These are phyloP conservation scores for Euborellia annulipes DNA, from an alignment of 1,140 invertebrate species.

Conservation along the genomic window DNA sequence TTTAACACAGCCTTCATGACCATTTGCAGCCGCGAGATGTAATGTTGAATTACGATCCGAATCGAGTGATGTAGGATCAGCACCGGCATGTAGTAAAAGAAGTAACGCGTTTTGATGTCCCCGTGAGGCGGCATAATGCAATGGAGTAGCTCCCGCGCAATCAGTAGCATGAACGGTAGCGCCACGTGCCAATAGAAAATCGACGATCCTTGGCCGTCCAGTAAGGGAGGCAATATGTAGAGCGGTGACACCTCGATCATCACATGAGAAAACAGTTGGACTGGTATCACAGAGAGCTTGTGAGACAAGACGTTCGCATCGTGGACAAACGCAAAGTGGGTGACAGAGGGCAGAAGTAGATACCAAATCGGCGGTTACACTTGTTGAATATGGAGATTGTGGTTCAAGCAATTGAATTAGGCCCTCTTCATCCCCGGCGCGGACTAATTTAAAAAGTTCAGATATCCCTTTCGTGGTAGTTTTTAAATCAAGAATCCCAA, in stretches of 20 bases:
- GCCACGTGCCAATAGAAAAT: constrained; percentile 44
- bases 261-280: constrained; percentile 41
- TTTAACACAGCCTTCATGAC: constrained; percentile 67
- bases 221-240: constrained; percentile 58
- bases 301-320: constrained; percentile 43
- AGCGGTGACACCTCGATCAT: constrained; percentile 51
- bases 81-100: constrained; percentile 44
- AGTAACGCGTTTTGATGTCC: constrained; percentile 67
- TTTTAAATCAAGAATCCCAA: too few relatives aligned
- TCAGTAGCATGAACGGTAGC: constrained; percentile 48
- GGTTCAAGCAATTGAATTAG: too few relatives aligned
- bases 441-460: neutral
- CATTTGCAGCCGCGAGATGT: constrained; percentile 54
- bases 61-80: constrained; percentile 41
- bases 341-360: constrained; percentile 32
- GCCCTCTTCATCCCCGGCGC: neutral
- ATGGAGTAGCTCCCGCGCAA: constrained; percentile 46
- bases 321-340: constrained; percentile 63
- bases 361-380: too few relatives aligned
- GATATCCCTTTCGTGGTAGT: neutral
- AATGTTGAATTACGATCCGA: constrained; percentile 58
- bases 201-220: constrained; percentile 52
- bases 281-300: constrained; percentile 33
- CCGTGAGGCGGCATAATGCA: constrained; percentile 56
- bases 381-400: too few relatives aligned